Conservation (phyloP, 2,797 vertebrate genomes). For the Cynodonichthys magdalenae region DNA sequence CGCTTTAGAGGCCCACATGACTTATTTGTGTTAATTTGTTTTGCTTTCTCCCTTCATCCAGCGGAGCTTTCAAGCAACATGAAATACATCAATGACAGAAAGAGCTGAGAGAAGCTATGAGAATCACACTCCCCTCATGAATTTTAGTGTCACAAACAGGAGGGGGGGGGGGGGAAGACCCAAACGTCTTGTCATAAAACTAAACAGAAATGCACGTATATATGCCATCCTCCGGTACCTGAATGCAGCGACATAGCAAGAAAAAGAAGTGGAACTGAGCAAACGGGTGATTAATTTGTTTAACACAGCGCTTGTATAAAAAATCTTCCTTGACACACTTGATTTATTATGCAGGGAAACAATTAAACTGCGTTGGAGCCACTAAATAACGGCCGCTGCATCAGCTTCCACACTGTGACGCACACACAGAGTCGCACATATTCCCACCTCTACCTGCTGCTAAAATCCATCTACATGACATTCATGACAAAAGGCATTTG, state of each 20-base stretch:
- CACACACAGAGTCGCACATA: constrained; percentile 2
- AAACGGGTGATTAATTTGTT: constrained; percentile 74
- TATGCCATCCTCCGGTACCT: constrained; percentile 2
- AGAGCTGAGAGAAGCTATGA: constrained; percentile 7
- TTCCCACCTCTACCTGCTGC: constrained; percentile 10
- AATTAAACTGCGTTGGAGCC: constrained; percentile 71
- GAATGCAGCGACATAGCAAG: constrained; percentile 5
- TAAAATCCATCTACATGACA: constrained; percentile 49
- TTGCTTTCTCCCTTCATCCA: constrained; percentile 25
- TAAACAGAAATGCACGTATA: constrained; percentile 20
- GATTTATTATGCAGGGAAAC: constrained; percentile 82
- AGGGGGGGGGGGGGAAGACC: background rate
- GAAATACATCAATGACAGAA: constrained; percentile 54
- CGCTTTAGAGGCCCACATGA: constrained; percentile 29
- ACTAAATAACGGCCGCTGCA: constrained; percentile 60
- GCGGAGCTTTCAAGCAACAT: constrained; percentile 23
- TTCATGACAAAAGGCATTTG: constrained; percentile 61
- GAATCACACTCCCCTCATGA: constrained; percentile 38
- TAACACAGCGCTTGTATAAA: constrained; percentile 72
- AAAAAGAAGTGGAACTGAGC: constrained; percentile 33
- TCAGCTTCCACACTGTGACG: constrained; percentile 51
- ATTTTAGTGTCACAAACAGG: constrained; percentile 35
- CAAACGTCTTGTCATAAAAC: constrained; percentile 15
- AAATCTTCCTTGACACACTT: constrained; percentile 75
- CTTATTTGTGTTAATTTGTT: constrained; percentile 56